A percentile compares a stretch with the other conserved stretches of the same genome.
Evolutionary conservation across 2,797 vertebrate genomes (phyloP).

Genomic region (Coilia nasus): DNA sequence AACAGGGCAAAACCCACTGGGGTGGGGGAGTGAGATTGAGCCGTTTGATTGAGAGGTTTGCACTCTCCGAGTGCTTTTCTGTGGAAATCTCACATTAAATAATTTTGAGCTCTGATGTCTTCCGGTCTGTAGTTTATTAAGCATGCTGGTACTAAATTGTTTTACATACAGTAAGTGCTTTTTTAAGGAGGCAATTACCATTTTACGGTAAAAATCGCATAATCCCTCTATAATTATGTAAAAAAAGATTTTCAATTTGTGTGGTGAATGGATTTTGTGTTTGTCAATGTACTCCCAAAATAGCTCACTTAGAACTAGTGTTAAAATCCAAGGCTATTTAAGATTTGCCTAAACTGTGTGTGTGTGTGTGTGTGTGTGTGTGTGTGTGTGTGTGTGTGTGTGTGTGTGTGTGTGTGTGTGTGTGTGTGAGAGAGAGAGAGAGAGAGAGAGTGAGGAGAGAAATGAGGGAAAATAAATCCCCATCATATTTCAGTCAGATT

Average conservation of each 20-base stretch:
- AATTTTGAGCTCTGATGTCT: neutral
- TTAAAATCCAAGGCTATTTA: conserved; percentile 16
- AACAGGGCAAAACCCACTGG: too few relatives aligned
- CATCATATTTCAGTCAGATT: neutral
- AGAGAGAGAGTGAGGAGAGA: neutral
- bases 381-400: neutral
- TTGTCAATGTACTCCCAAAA: conserved; percentile 11
- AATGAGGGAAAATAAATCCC: conserved; percentile 17
- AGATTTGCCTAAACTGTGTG: neutral
- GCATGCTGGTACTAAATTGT: neutral
- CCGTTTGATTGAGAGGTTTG: too few relatives aligned
- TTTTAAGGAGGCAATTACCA: neutral
- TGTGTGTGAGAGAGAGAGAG: neutral
- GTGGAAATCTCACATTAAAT: neutral
- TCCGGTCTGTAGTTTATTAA: neutral
- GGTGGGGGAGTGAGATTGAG: too few relatives aligned
- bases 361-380: neutral
- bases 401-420: neutral
- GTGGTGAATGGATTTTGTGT: conserved; percentile 29
- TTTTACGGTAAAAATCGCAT: conserved; percentile 8
- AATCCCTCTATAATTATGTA: conserved; percentile 4
- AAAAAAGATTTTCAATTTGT: conserved; percentile 31
- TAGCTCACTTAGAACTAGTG: conserved; percentile 35
- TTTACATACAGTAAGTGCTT: conserved; percentile 5
- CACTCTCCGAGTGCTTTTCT: neutral